Evolutionary conservation across 2,888 invertebrate genomes (phyloP), one percentile per base, ranked within the genome.

Genomic region (Trichogramma evanescens): DNA sequence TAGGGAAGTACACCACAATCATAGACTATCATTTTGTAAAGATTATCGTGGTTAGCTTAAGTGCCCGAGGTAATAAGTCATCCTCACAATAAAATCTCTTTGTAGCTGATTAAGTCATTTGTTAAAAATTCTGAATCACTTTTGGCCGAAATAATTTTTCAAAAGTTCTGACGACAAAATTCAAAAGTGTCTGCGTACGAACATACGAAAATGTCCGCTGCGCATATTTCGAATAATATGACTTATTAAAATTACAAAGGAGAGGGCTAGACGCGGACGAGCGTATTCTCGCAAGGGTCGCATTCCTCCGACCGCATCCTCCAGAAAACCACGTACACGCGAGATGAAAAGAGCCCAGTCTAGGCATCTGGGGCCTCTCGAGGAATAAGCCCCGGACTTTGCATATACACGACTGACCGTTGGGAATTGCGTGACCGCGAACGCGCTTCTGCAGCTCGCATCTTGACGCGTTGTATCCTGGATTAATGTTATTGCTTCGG

Each of bases 201-300:
- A 13, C 13, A 13, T 13, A 2, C 13, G 13, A 13, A 13, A 13
- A 13, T 13, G 13, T 13, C 13, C 67, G 63, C 13, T 26, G 45
- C 50, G 48, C 49, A 51, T 50, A 46, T 67, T 66, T 65, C 66
- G 68, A 69, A 71, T 75, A 73, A 75, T 73, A 72, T 66, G 71
- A 73, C 73, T 77, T 76, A 77, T 77, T 77, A 77, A 76, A 77
- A 76, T 77, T 76, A 75, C 74, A 76, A 67, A 13, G 13, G 13
- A 13, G 64, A 65, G 65, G 56, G 50, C 67, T 58, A 58, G 58
- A 58, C 50, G 48, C 45, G 55, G 44, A 59, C 59, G 66, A 62
- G 51, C 26, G 65, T 57, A 60, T 45, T 46, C 45, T 50, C 50
- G 54, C 56, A 46, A 62, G 62, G 62, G 59, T 59, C 59, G 59